These are phyloP conservation scores for Dipodomys spectabilis DNA, from an alignment of 2,113 vertebrate genomes.

Conservation along the genomic window DNA sequence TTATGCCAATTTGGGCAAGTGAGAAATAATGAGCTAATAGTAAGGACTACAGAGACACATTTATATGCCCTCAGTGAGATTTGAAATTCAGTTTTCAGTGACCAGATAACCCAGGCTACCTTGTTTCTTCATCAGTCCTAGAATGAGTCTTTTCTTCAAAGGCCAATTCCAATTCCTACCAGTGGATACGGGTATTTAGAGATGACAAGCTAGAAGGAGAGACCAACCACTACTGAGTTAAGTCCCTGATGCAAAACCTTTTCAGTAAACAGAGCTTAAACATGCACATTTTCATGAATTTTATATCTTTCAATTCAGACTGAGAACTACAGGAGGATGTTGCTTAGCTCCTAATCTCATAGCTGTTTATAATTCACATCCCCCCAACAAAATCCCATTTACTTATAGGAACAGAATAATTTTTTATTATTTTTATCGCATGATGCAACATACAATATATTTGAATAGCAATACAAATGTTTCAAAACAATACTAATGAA, in stretches of 20 bases:
- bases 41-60: background rate
- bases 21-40: background rate
- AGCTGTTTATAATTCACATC: background rate
- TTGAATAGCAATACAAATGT: background rate
- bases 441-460: background rate
- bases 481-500: background rate
- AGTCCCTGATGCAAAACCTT: background rate
- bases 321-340: background rate
- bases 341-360: background rate
- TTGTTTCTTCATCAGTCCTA: background rate
- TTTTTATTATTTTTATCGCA: background rate
- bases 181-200: background rate
- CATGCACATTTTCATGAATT: background rate
- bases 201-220: background rate
- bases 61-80: background rate
- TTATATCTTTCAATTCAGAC: background rate
- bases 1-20: background rate
- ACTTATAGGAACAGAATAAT: background rate
- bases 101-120: background rate
- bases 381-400: background rate
- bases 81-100: slow-evolving; percentile 7
- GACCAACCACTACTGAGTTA: background rate
- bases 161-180: background rate
- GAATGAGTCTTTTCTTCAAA: slow-evolving; percentile 7
- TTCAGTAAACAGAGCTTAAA: background rate